Evolutionary conservation across 2,888 invertebrate species (phyloP), one percentile per base, ranked within the genome.

Genomic region (Cephus sareptanus): DNA sequence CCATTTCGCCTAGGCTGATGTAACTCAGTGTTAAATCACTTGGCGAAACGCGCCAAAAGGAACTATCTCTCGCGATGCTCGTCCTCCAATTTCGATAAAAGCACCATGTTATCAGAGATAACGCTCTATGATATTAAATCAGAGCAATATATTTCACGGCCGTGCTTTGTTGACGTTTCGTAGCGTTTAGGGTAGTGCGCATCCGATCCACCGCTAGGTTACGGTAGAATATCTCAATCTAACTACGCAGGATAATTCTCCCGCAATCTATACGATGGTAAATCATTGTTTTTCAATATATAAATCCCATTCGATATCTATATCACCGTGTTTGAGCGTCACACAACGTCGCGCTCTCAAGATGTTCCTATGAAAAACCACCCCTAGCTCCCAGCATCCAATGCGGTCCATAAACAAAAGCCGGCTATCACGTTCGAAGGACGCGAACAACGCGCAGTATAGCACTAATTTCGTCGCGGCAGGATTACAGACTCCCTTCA

Each of bases 11-110:
- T 56, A 56, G 56, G 0, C 23, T 56, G 56, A 56, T 23, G 56
- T 56, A 15, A 56, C 56, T 56, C 40, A 74, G 37, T 78, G 73
- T 75, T 76, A 15, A 37, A 69, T 77, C 71, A 37, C 70, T 37
- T 75, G 34, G 74, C 71, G 40, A 73, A 75, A 77, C 74, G 74
- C 74, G 77, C 74, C 74, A 77, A 77, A 77, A 74, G n/a, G 13
- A 74, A 74, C 74, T 35, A 74, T 35, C 74, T 30, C 34, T 34
- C 35, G 33, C 74, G 35, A 37, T 33, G 35, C 30, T 35, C 11
- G 13, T 13, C 30, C 30, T 30, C 30, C 12, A 74, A n/a, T 11
- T 35, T 34, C 34, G 30, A 37, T 30, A 30, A 74, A 74, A 37
- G 30, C 74, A 37, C 34, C 74, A 37, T 74, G 34, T 74, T 34